Conservation (phyloP, 2,113 vertebrate species). For the Eolophus roseicapilla region DNA sequence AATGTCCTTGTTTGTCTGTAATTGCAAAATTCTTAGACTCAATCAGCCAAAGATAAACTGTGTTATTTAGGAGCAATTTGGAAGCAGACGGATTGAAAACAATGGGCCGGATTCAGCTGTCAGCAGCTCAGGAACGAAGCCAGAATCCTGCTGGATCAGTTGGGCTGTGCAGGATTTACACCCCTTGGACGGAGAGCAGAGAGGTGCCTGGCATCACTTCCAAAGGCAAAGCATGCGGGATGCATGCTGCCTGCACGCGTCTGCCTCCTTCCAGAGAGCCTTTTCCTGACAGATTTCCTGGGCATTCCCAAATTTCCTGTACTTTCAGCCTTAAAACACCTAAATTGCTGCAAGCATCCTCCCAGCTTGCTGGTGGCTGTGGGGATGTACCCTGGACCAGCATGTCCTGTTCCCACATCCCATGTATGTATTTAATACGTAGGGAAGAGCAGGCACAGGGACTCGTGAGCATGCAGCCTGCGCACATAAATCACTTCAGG, state of each 20-base stretch:
- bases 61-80: constrained; percentile 64
- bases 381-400: neutral
- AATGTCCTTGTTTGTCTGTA: constrained; percentile 59
- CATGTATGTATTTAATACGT: fast-evolving
- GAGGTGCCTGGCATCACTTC: neutral
- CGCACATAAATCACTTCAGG: neutral
- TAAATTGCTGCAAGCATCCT: neutral
- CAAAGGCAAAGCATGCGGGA: fast-evolving
- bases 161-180: neutral
- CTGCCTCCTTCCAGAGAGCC: neutral
- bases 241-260: fast-evolving
- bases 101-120: neutral
- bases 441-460: neutral
- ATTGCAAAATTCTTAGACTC: constrained; percentile 63
- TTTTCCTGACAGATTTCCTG: neutral
- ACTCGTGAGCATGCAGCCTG: neutral
- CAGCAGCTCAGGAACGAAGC: neutral
- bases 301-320: neutral
- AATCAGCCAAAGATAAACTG: constrained; percentile 67
- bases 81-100: constrained; percentile 58
- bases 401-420: fast-evolving
- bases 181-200: fast-evolving
- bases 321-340: neutral
- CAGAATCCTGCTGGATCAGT: neutral
- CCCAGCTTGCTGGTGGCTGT: neutral